Conservation (phyloP, 2,113 vertebrate genomes). For the Antechinus flavipes region DNA sequence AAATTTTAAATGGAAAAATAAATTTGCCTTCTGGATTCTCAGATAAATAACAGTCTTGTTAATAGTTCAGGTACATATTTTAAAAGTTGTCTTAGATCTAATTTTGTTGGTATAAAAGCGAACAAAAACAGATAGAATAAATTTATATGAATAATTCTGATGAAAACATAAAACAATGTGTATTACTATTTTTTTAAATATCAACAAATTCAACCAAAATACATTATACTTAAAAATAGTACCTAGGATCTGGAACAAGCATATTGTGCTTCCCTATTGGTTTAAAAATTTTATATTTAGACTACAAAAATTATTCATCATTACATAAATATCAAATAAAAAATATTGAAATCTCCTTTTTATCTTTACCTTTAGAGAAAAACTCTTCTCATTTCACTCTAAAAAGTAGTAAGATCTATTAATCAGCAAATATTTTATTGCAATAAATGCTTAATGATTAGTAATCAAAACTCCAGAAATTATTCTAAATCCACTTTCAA, state of each 20-base stretch:
- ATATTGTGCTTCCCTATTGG: neutral
- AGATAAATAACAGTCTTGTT: neutral
- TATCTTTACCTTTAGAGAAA: neutral
- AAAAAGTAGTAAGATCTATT: neutral
- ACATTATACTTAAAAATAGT: neutral
- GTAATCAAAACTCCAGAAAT: neutral
- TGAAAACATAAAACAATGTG: neutral
- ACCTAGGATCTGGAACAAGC: neutral
- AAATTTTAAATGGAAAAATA: neutral
- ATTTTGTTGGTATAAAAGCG: neutral
- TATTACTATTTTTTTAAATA: neutral
- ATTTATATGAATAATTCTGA: neutral
- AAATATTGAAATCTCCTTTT: neutral
- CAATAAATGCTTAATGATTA: neutral
- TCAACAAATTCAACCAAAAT: neutral
- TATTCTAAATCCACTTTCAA: neutral
- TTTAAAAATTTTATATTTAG: neutral
- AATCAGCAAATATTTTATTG: neutral
- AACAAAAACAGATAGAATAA: neutral
- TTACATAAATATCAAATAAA: neutral
- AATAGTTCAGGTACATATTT: neutral
- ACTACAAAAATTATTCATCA: neutral
- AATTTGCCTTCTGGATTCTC: neutral
- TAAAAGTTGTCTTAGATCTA: neutral
- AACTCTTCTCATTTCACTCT: neutral